Base-by-base conservation (phyloP, 2,888 invertebrate genomes). In the Tetranychus truncatus region DNA sequence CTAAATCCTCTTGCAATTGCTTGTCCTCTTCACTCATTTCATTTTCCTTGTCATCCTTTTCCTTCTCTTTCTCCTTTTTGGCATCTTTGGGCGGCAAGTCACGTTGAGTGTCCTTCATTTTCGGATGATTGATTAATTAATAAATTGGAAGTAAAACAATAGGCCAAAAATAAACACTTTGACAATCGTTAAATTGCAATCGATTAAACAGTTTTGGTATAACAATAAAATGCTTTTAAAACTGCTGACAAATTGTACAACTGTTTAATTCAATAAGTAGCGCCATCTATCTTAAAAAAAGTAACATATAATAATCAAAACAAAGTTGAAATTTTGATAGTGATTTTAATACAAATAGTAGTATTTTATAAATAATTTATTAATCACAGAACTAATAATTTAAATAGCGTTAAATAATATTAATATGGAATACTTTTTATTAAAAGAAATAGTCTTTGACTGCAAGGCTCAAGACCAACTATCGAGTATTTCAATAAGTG, bases 21-120 rank as follows among this genome's bases (percentile, higher is more conserved):
- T 69, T 74, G 69, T 77, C 77, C 45, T 77, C 77, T 71, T 77
- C 77, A 69, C 20, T 20, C 69, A 69, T 69, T 69, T 69, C 69
- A 24, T 76, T 76, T 55, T 72, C 66, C 78, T 81, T 82, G 78
- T 83, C 83, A 79, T 82, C 83, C 45, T 79, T 79, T 6, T 80
- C 80, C 78, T 82, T 83, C 66, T 81, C 81, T 79, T 82, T 65
- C 9, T 67, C 72, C 24, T 76, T 67, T 6, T 24, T 75, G 7
- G 72, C 55, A 9, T 55, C 24, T 11, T 76, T 72, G 69, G 73
- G 73, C n/a, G 9, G 15, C 24, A 46, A 45, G 45, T 73, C 45
- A 45, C 21, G 44, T 18, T 72, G n/a, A n/a, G 1, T 18, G n/a
- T 45, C 45, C 21, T 72, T 72, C 45, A 45, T 72, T 72, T 72